Evolutionary conservation across 2,113 vertebrate genomes (phyloP), one percentile per base, ranked within the genome.

Genomic region (Mastomys natalensis): DNA sequence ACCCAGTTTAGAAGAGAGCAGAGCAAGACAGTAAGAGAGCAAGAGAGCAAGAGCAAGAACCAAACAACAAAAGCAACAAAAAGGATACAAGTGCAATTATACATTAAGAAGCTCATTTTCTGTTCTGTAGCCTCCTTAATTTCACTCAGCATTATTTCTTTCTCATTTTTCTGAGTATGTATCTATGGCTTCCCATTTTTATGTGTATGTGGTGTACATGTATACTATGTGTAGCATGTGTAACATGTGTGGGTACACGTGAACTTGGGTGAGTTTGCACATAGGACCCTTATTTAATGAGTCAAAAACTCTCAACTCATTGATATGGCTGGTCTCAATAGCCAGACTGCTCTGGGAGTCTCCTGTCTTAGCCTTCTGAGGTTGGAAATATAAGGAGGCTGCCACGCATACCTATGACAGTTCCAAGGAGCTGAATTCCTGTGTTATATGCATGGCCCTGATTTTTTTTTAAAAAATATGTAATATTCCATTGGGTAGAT

Each of bases 61-160:
- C 53, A 55, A 60, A 60, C 53, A 40, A 51, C 19, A 58, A 81
- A 37, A 80, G 11, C 51, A 60, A 29, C 22, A 60, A 15, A 40
- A 26, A 60, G 37, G 22, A 60, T 3, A 7, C 53, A 60, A 60
- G 53, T 26, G 64, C 7, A 90, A 45, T 58, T 94, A 21, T 86
- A 58, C 0, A 78, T 66, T 72, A 9, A 78, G 0, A 9, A 84
- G 0, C 37, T 82, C 15, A 16, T 93, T 96, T 93, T 95, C 29
- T 93, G 8, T 95, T 94, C 78, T 85, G 6, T 70, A 70, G 87
- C 21, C 21, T 91, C 31, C 40, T 51, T 77, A 8, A 87, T 95
- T 97, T 70, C 31, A 74, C 15, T 81, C n/a, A 87, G 34, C 13
- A 19, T 26, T 92, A 21, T 86, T 43, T 89, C 66, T 58, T 60